A percentile compares a stretch with the other conserved stretches of the same genome.
These are phyloP conservation scores for Adelosebastes latens DNA, from an alignment of 2,797 vertebrate genomes.

Conservation along the genomic window DNA sequence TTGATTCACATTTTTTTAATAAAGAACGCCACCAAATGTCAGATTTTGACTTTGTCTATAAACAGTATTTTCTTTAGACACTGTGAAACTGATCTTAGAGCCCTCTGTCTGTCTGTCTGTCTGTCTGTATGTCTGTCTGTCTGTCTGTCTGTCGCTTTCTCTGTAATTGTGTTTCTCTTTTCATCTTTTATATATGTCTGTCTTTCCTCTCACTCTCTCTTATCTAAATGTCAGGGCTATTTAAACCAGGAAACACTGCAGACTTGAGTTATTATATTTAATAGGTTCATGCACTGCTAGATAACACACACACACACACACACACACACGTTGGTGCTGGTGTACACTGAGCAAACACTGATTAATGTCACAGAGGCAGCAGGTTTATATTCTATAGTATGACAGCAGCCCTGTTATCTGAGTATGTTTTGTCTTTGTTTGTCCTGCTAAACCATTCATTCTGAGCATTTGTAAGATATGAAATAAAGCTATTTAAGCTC, in stretches of 20 bases:
- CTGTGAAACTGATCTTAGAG: neutral
- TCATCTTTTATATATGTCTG: neutral
- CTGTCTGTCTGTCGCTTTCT: neutral
- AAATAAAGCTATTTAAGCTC: neutral
- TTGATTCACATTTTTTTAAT: neutral
- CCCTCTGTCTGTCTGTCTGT: neutral
- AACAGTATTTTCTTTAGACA: neutral
- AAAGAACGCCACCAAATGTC: neutral
- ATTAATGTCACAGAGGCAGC: constrained; percentile 16
- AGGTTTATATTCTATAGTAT: constrained; percentile 14
- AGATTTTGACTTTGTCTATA: neutral
- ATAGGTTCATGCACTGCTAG: neutral
- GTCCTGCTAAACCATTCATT: neutral
- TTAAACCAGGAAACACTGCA: constrained; percentile 28
- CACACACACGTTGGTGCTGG: neutral
- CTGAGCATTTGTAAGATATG: neutral
- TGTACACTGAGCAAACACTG: constrained; percentile 23
- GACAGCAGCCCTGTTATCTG: constrained; percentile 4
- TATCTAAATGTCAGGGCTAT: constrained; percentile 40
- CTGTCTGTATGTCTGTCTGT: neutral
- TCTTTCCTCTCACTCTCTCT: neutral
- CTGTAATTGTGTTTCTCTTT: neutral
- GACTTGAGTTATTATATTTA: constrained; percentile 26
- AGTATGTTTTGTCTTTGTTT: constrained; percentile 6
- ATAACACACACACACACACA: neutral